Percentiles rank a stretch among this genome's conserved stretches.
Evolutionary conservation across 2,888 invertebrate genomes (phyloP).

Genomic region (Tinea pellionella): DNA sequence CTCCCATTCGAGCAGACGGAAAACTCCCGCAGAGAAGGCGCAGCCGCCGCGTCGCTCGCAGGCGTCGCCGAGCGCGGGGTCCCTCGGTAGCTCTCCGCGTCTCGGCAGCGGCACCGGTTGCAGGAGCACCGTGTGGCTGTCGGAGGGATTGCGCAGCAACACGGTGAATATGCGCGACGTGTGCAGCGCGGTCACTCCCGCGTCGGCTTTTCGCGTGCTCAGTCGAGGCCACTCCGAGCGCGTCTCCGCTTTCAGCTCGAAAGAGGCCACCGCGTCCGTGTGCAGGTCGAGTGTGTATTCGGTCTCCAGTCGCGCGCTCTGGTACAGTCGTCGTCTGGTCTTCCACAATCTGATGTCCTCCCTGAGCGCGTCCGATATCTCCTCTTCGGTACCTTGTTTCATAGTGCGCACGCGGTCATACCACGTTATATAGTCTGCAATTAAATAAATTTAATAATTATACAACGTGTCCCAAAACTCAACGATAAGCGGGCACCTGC

Average conservation of each 20-base stretch:
- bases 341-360: background rate
- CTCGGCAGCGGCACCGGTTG: slow-evolving; percentile 49
- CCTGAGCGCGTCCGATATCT: background rate
- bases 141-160: slow-evolving; percentile 78
- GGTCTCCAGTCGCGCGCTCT: background rate
- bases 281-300: background rate
- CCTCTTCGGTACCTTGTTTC: background rate
- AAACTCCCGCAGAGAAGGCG: slow-evolving; percentile 16
- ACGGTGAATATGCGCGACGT: slow-evolving; percentile 62
- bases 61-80: background rate
- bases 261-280: background rate
- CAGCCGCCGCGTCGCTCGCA: background rate
- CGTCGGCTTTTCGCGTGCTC: slow-evolving; percentile 23
- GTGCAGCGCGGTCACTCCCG: slow-evolving; percentile 30
- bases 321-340: background rate
- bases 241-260: slow-evolving; percentile 14
- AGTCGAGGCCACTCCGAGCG: slow-evolving; percentile 21
- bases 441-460: no score
- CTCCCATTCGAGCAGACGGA: slow-evolving; percentile 36
- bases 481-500: no score
- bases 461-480: no score
- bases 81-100: background rate
- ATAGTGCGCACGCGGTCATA: background rate
- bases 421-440: background rate
- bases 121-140: slow-evolving; percentile 73